Evolutionary conservation across 2,113 vertebrate species (phyloP).

Genomic region (Pterocles orientalis): DNA sequence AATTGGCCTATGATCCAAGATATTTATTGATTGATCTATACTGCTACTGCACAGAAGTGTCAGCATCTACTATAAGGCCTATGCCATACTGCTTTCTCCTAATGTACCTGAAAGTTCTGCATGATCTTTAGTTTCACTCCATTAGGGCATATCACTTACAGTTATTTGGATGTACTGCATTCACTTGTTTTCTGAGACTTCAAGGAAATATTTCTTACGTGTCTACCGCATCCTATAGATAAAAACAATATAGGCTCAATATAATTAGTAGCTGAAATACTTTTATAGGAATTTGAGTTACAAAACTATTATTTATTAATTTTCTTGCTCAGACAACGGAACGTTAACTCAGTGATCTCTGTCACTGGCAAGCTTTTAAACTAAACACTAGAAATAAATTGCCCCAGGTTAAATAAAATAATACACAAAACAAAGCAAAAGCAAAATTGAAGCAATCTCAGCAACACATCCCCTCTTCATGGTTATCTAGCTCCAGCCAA

Average conservation of each 20-base stretch:
- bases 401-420: conserved; percentile 29
- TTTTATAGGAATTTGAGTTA: background rate
- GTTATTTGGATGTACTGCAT: background rate
- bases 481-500: conserved; percentile 16
- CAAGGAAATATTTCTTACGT: background rate
- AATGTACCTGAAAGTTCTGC: background rate
- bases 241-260: background rate
- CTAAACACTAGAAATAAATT: background rate
- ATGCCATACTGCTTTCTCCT: background rate
- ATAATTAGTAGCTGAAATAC: background rate
- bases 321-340: conserved; percentile 27
- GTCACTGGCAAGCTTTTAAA: conserved; percentile 2
- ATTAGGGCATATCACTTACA: background rate
- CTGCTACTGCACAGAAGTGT: background rate
- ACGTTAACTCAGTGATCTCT: background rate
- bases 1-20: background rate
- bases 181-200: background rate
- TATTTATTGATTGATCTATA: background rate
- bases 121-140: background rate
- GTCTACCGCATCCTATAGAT: background rate
- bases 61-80: background rate
- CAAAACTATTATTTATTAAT: background rate
- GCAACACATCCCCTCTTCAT: background rate
- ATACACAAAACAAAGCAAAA: conserved; percentile 32
- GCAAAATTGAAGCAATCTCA: background rate